These are phyloP conservation scores for Bombus picipes DNA, from an alignment of 1,140 invertebrate species.

Conservation along the genomic window DNA sequence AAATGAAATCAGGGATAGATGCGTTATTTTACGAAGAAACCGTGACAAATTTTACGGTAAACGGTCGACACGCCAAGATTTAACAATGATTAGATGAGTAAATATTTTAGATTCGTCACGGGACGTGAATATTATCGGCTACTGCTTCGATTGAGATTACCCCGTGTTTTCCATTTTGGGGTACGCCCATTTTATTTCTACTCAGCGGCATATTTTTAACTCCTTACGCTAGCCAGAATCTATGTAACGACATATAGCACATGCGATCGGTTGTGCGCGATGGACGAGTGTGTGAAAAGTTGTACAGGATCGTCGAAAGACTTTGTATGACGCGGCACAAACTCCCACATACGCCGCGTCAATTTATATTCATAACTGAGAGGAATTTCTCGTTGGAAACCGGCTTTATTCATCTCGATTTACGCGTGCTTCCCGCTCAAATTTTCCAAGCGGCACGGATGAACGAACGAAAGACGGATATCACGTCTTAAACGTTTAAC, in stretches of 20 bases:
- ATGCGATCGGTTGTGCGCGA: constrained; percentile 16
- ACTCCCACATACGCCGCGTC: constrained; percentile 24
- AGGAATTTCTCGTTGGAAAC: constrained; percentile 29
- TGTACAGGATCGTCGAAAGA: neutral
- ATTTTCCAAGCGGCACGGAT: neutral
- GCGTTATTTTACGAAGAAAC: neutral
- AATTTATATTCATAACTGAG: constrained; percentile 33
- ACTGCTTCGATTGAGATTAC: neutral
- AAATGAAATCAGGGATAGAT: neutral
- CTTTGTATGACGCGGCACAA: constrained; percentile 1
- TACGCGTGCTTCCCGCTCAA: neutral
- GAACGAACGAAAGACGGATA: no score
- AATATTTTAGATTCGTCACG: neutral
- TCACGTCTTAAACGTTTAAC: no score
- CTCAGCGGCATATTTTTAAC: constrained; percentile 41
- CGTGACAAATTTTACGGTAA: neutral
- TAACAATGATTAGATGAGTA: neutral
- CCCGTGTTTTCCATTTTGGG: constrained; percentile 44
- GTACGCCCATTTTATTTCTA: constrained; percentile 8
- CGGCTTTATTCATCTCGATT: neutral
- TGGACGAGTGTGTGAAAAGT: constrained; percentile 5
- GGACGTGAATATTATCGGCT: neutral
- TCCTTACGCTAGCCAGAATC: constrained; percentile 28
- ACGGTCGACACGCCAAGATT: neutral
- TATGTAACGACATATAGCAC: constrained; percentile 24